Percentiles rank a stretch among this genome's conserved stretches.
These are phyloP conservation scores for Callinectes sapidus DNA, from an alignment of 2,888 invertebrate genomes.

Conservation along the genomic window DNA sequence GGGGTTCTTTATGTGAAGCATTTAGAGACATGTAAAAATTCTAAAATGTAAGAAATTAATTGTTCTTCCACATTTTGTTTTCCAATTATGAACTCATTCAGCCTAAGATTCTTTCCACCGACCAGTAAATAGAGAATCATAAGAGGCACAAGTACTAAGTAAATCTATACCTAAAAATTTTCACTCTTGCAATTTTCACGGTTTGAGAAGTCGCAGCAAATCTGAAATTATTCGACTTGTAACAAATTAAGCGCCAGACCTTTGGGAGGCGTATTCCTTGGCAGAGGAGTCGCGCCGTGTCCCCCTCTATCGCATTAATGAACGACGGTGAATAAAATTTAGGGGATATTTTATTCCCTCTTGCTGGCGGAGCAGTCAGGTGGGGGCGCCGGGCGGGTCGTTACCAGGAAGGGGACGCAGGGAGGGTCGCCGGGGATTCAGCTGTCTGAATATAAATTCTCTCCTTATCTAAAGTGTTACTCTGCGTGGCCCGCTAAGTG, in stretches of 20 bases:
- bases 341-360: constrained; percentile 24
- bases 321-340: constrained; percentile 30
- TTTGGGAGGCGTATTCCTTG: neutral
- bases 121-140: neutral
- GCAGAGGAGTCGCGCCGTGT: constrained; percentile 1
- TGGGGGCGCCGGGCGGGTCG: constrained; percentile 26
- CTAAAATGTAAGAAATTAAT: neutral
- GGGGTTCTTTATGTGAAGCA: neutral
- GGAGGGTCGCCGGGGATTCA: constrained; percentile 1
- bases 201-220: neutral
- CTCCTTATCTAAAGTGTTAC: constrained; percentile 28
- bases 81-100: too few relatives aligned
- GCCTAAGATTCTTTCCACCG: neutral
- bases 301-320: constrained; percentile 27
- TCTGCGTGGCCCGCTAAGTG: constrained; percentile 31
- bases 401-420: constrained; percentile 23
- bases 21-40: neutral
- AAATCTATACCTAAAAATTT: neutral
- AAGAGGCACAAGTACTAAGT: neutral
- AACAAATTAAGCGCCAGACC: neutral
- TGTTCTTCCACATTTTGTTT: neutral
- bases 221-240: neutral
- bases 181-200: neutral
- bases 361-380: constrained; percentile 23
- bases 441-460: constrained; percentile 31